Evolutionary conservation across 2,113 vertebrate species (phyloP), one percentile per base, ranked within the genome.

Genomic region (Sprattus sprattus): DNA sequence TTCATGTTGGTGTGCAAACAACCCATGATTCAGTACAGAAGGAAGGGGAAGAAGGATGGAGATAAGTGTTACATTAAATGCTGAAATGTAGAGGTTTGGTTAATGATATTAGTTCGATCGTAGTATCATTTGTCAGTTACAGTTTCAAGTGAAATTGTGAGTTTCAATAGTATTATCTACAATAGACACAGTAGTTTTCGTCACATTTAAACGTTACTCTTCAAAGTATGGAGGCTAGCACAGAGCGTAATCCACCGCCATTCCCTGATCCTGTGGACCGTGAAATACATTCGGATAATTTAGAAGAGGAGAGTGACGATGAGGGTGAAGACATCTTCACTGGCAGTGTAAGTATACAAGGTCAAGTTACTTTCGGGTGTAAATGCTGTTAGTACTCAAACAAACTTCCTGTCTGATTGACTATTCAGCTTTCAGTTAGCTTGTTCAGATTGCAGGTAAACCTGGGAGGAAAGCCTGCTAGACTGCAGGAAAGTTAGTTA

Each of bases 291-390:
- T 22, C 82, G n/a, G 92, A 93, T 47, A 90, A 89, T 85, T 93
- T 92, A 20, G 92, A 91, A 1, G 95, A 90, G 80, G 97, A 97
- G 93, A 97, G 96, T 85, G 94, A 95, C 88, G 97, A 99, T 88
- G 97, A 99, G 50, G 97, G 97, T 85, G 97, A 97, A 89, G 97
- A 99, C 89, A 97, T 98, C 81, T 99, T 99, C 87, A 96, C 95
- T 3, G 95, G 92, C 81, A 94, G 92, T 11, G 93, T 95, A 85
- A 44, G 93, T 85, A 49, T 9, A 16, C 22, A 25, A 13, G 2
- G 32, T 78, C 28, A 78, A 78, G 22, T 16, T 39, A 44, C 0
- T 22, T 22, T 4, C 20, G 20, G 18, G 18, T 78, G 28, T 39
- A 39, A 13, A 32, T 44, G 9, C 10, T 13, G 11, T 78, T 18